Percentiles rank a stretch among this genome's conserved stretches.
Conservation (phyloP, 2,797 vertebrate species). For the Taenioides sp. region DNA sequence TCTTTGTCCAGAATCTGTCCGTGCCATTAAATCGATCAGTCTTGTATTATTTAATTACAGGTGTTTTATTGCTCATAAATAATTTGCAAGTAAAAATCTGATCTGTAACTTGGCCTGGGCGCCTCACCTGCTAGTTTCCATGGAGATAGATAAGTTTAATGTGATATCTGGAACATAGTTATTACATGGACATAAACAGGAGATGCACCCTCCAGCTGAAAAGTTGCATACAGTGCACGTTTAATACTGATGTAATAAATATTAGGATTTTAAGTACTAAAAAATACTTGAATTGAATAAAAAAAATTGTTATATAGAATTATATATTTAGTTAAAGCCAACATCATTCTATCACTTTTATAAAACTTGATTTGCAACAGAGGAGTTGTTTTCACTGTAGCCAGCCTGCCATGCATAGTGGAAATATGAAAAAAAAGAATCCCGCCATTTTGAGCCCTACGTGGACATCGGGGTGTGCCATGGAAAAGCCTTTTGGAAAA, state of each 20-base stretch:
- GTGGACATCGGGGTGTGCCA: slow-evolving; percentile 17
- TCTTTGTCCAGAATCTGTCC: neutral
- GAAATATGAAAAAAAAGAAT: neutral
- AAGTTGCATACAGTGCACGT: no score
- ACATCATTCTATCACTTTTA: no score
- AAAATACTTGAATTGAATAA: no score
- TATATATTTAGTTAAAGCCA: no score
- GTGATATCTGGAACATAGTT: neutral
- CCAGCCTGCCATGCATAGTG: neutral
- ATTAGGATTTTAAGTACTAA: no score
- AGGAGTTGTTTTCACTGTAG: neutral
- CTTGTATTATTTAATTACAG: neutral
- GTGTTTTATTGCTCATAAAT: no score
- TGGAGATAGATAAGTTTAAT: neutral
- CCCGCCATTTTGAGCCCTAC: slow-evolving; percentile 33
- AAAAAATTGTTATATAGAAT: no score
- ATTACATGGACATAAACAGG: neutral
- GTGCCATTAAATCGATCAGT: no score
- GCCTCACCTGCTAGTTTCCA: neutral
- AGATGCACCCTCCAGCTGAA: no score
- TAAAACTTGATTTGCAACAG: no score
- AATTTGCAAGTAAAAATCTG: neutral
- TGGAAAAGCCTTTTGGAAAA: slow-evolving; percentile 35
- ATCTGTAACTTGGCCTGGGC: neutral
- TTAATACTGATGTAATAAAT: no score